Evolutionary conservation across 2,113 vertebrate genomes (phyloP).

Genomic region (Scartelaos histophorus): DNA sequence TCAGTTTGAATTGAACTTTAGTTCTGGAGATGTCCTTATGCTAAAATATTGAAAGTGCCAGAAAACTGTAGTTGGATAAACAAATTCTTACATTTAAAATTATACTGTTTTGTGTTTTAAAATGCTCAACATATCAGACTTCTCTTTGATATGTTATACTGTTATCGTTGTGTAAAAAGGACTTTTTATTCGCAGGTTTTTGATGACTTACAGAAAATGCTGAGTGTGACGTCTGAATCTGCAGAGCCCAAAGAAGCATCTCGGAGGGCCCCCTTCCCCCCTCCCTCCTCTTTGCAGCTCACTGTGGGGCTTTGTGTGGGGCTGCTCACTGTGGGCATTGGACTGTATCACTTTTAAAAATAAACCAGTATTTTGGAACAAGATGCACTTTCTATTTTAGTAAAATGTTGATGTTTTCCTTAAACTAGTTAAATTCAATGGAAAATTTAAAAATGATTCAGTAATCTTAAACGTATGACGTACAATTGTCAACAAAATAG

Average conservation of each 20-base stretch:
- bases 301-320: conserved; percentile 62
- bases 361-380: not conserved
- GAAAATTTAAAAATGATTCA: not conserved
- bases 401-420: too few species aligned
- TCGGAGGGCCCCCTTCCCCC: not conserved
- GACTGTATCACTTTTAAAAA: conserved; percentile 41
- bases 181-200: conserved; percentile 66
- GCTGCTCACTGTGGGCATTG: conserved; percentile 61
- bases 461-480: too few species aligned
- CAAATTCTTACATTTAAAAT: not conserved
- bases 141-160: too few species aligned
- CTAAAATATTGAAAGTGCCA: not conserved
- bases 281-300: conserved; percentile 45
- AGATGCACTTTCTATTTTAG: conserved; percentile 26
- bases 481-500: not conserved
- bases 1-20: not conserved
- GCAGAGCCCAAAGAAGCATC: not conserved
- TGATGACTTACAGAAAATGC: conserved; percentile 78
- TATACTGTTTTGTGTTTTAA: not conserved
- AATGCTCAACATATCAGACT: not conserved
- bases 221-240: conserved; percentile 55
- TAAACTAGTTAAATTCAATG: not conserved
- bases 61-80: not conserved
- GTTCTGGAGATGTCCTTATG: not conserved
- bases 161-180: conserved; percentile 15